Base-by-base conservation (phyloP, 1,140 invertebrate species). In the Drosophila leontia region DNA sequence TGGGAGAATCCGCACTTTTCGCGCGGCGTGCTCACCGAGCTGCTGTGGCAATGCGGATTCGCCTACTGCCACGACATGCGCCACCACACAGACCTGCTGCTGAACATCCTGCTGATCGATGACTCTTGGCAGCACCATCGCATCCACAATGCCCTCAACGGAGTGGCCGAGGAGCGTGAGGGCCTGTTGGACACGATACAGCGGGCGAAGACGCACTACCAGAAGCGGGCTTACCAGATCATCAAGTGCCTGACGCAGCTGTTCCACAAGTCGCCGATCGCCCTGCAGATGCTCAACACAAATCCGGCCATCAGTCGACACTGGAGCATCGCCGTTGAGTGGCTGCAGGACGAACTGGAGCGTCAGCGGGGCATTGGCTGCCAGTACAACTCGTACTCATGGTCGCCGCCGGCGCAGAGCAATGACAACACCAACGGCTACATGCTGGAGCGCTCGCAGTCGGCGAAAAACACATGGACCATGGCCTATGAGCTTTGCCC, bases 1-100 rank as follows among this genome's bases (percentile, higher is more conserved):
- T 99, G 98, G 98, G 98, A 99, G 93, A 99, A 99, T 94, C 97
- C 97, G 17, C 96, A 97, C 69, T 98, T 99, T 92, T 99, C 98
- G 12, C 95, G 97, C 51, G 95, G 95, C 15, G 97, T 98, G 32
- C 94, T 99, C 7, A 96, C 96, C 45, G 98, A 99, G 94, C 93
- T 99, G 26, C 93, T 99, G 17, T 99, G 97, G 97, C 97, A 98
- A 90, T 97, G 99, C 91, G 97, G 97, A 1, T 99, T 97, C 92
- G 97, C 98, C 2, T 99, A 98, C 93, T 98, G 97, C 41, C 98
- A 99, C 92, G 98, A 99, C 91, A 94, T 99, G 75, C 95, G 97
- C 56, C 97, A 98, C 75, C 98, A 98, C 92, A 96, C 98, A 9
- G 98, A 99, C 91, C 94, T 99, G 17, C 93, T 99, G 41, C 94